These are phyloP conservation scores for Parasteatoda lunata DNA, from an alignment of 2,888 invertebrate genomes.

Conservation along the genomic window DNA sequence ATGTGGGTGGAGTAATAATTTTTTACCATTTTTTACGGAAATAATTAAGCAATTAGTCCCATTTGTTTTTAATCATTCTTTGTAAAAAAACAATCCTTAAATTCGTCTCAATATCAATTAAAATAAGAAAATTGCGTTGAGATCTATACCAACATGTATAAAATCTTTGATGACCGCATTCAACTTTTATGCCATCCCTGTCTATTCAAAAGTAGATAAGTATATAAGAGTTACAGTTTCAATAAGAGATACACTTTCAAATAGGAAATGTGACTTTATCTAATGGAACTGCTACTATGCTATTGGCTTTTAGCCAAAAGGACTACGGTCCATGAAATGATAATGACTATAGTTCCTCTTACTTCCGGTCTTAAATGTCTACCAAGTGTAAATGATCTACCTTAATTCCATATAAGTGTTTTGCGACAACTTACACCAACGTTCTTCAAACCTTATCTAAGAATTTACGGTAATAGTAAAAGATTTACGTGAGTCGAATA, in stretches of 20 bases:
- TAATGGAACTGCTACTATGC: slow-evolving; percentile 28
- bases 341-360: slow-evolving; percentile 35
- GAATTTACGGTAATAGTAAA: slow-evolving; percentile 8
- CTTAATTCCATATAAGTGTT: slow-evolving; percentile 17
- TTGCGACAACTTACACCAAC: slow-evolving; percentile 19
- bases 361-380: slow-evolving; percentile 42
- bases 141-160: no score
- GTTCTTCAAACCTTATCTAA: slow-evolving; percentile 33
- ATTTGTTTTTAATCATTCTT: no score
- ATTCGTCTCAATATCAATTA: no score
- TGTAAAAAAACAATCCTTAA: no score
- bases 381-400: slow-evolving; percentile 27
- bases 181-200: not conserved
- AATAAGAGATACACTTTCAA: slow-evolving; percentile 43
- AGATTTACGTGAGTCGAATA: slow-evolving; percentile 31
- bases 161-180: not conserved
- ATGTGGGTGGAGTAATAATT: no score
- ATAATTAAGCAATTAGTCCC: no score
- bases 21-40: no score
- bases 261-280: slow-evolving; percentile 47
- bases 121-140: no score
- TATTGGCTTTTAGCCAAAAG: slow-evolving; percentile 8
- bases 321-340: slow-evolving; percentile 48
- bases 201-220: not conserved
- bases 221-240: slow-evolving; percentile 10